Base-by-base conservation (phyloP, 2,888 invertebrate species). In the Lepidocyrtinus sp. region DNA sequence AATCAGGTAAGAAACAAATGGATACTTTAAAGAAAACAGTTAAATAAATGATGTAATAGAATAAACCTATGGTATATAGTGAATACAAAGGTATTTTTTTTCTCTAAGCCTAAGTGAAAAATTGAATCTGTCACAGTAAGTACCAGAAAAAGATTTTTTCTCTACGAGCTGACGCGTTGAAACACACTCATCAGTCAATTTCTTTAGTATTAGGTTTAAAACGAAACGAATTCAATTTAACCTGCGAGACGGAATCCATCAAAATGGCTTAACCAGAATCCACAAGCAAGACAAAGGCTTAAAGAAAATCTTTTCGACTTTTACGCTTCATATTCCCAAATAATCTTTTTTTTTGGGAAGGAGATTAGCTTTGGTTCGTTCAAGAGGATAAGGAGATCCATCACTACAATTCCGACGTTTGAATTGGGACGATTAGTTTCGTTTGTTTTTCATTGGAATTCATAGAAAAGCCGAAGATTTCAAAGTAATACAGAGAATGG, bases 101-200 rank as follows among this genome's bases (percentile, higher is more conserved):
- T 59, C 5, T 68, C 24, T 65, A n/a, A 64, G 62, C 62, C 17
- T 46, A 64, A 36, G 50, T 74, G 80, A 80, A 80, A 80, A 80
- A 80, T 80, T 80, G 80, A 80, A 71, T 80, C 74, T 80, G 80
- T 80, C 80, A 80, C 61, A 68, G 36, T 72, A 72, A 80, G 73
- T 79, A 68, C 63, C 19, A 73, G 68, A 62, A 72, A 64, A 78
- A 55, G 63, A 73, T 61, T 68, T 68, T 45, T 50, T 72, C 26
- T 27, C 12, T 76, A 21, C 25, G 22, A n/a, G 2, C 55, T 69
- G 62, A 50, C 17, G 50, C 50, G 12, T 17, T 12, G 15, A 50
- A 50, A 12, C 50, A 7, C 72, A 72, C 64, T 26, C 64, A 22
- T 24, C 64, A 64, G 19, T 26, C 64, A 26, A 26, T 46, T 73